Percentiles rank a stretch among this genome's conserved stretches.
Evolutionary conservation across 2,113 vertebrate species (phyloP).

Genomic region (Apodemus speciosus): DNA sequence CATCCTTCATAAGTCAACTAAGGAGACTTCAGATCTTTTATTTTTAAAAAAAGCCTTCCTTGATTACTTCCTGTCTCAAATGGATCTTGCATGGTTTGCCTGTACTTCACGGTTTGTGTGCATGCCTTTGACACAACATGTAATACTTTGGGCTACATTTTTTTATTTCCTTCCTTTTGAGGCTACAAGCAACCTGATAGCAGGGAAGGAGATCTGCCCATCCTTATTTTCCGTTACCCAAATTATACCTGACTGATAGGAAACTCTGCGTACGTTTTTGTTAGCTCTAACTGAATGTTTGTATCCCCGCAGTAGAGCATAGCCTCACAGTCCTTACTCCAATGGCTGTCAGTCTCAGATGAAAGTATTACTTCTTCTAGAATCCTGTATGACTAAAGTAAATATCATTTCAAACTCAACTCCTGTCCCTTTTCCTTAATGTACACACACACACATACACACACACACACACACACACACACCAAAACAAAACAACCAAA

Average conservation of each 20-base stretch:
- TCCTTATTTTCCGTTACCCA: neutral
- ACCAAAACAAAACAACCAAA: neutral
- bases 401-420: neutral
- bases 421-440: slow-evolving; percentile 27
- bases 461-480: neutral
- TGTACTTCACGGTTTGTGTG: neutral
- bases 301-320: neutral
- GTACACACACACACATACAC: neutral
- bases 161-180: neutral
- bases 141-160: neutral
- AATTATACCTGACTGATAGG: neutral
- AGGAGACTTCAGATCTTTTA: neutral
- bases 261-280: neutral
- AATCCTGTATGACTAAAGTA: neutral
- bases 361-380: neutral
- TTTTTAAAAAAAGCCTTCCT: neutral
- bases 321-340: neutral
- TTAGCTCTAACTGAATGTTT: neutral
- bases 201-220: neutral
- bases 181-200: neutral
- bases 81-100: accelerated
- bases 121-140: neutral
- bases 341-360: neutral
- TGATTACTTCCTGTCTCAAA: neutral
- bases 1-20: neutral